phyloP scores from a whole-genome alignment of 2,888 invertebrate genomes.

The Rhamphomyia laevipes region DNA sequence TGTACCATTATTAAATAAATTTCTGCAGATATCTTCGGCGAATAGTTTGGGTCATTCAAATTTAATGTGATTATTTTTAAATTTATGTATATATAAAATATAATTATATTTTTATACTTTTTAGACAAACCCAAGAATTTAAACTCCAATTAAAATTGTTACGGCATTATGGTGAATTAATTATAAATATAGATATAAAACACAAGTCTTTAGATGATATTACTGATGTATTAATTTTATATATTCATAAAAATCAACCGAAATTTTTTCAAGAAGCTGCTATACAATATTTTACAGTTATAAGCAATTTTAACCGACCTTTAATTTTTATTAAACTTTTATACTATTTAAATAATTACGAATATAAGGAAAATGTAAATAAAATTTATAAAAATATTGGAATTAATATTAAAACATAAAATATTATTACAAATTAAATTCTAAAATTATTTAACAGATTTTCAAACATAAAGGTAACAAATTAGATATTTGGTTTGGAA shows the following conservation, averaged over 20 bases:
- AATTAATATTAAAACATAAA: too few species aligned
- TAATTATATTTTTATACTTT: constrained; percentile 3
- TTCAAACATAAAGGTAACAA: too few species aligned
- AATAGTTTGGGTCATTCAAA: constrained; percentile 38
- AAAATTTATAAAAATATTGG: constrained; percentile 14
- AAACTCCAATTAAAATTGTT: constrained; percentile 31
- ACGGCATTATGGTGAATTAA: constrained; percentile 23
- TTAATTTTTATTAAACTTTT: constrained; percentile 28
- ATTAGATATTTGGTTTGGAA: too few species aligned
- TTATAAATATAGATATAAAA: constrained; percentile 27
- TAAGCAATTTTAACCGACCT: constrained; percentile 27
- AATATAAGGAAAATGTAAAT: constrained; percentile 24
- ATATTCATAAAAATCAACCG: constrained; percentile 28
- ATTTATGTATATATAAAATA: neutral
- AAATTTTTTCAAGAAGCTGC: constrained; percentile 24
- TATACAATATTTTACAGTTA: constrained; percentile 20
- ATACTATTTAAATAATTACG: constrained; percentile 22
- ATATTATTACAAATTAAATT: too few species aligned
- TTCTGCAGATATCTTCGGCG: constrained; percentile 41
- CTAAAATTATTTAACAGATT: too few species aligned
- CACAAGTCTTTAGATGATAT: constrained; percentile 30
- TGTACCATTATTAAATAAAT: constrained; percentile 47
- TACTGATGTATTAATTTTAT: constrained; percentile 22
- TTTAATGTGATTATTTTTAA: neutral
- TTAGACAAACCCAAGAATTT: constrained; percentile 30